Percentiles rank a stretch among this genome's conserved stretches.
Conservation (phyloP, 1,140 invertebrate genomes). For the Fopius arisanus region DNA sequence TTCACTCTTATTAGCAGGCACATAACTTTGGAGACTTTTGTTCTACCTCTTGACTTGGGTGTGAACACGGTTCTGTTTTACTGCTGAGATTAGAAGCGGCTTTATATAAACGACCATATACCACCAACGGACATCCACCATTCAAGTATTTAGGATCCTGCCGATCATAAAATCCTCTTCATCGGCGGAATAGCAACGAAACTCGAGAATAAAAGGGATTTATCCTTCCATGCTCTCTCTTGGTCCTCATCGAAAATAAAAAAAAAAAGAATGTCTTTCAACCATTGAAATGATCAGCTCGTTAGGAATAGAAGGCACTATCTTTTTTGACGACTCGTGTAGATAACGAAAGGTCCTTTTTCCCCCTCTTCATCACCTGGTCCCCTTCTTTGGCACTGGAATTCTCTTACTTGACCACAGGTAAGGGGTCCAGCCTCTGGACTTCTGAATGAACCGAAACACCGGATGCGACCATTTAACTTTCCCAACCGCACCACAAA, state of each 20-base stretch:
- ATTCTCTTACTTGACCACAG: background rate
- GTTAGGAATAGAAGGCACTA: background rate
- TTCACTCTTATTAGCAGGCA: background rate
- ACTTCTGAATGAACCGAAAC: constrained; percentile 11
- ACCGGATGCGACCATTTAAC: constrained; percentile 10
- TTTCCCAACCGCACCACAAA: background rate
- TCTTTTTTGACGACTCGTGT: background rate
- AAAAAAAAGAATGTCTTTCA: background rate
- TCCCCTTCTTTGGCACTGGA: background rate
- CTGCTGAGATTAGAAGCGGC: constrained; percentile 50
- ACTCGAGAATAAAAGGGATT: background rate
- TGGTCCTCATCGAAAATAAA: too few relatives aligned
- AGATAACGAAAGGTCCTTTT: background rate
- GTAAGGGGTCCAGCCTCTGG: background rate
- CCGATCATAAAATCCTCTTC: constrained; percentile 19
- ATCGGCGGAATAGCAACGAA: constrained; percentile 23
- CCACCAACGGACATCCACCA: background rate
- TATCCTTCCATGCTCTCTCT: background rate
- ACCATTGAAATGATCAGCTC: background rate
- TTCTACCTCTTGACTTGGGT: constrained; percentile 46
- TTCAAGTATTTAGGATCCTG: constrained; percentile 14
- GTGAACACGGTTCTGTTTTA: constrained; percentile 58
- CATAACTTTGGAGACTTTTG: constrained; percentile 43
- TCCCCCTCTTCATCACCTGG: background rate
- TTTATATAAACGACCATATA: constrained; percentile 40